A percentile compares a stretch with the other conserved stretches of the same genome.
phyloP scores from a whole-genome alignment of 2,113 vertebrate species.

The Sialia sialis region DNA sequence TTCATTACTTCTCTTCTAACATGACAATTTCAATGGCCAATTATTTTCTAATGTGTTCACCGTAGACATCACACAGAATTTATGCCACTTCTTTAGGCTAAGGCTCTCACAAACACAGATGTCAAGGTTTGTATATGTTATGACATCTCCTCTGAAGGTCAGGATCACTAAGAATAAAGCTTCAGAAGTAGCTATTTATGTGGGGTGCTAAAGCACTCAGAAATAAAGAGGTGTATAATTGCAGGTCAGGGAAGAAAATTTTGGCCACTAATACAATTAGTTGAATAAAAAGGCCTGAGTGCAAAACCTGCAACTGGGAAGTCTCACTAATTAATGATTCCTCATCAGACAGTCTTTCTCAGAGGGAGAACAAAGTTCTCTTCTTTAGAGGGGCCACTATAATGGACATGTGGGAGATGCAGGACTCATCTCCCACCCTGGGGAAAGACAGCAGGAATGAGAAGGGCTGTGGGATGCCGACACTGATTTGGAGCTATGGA shows the following conservation, averaged over 20 bases:
- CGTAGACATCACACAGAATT: neutral
- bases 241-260: neutral
- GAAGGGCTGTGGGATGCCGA: neutral
- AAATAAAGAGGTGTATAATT: neutral
- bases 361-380: neutral
- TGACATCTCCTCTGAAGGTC: neutral
- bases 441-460: neutral
- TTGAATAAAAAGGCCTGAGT: neutral
- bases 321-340: neutral
- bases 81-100: neutral
- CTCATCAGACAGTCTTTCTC: neutral
- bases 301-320: neutral
- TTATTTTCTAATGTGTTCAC: neutral
- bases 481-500: neutral
- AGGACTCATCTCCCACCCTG: neutral
- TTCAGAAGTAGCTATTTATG: neutral
- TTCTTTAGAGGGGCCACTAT: neutral
- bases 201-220: neutral
- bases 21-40: neutral
- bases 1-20: neutral
- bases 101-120: neutral
- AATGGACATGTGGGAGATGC: neutral
- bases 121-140: neutral
- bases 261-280: neutral
- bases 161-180: neutral